Base-by-base conservation (phyloP, 2,888 invertebrate genomes). In the Elegia similella region DNA sequence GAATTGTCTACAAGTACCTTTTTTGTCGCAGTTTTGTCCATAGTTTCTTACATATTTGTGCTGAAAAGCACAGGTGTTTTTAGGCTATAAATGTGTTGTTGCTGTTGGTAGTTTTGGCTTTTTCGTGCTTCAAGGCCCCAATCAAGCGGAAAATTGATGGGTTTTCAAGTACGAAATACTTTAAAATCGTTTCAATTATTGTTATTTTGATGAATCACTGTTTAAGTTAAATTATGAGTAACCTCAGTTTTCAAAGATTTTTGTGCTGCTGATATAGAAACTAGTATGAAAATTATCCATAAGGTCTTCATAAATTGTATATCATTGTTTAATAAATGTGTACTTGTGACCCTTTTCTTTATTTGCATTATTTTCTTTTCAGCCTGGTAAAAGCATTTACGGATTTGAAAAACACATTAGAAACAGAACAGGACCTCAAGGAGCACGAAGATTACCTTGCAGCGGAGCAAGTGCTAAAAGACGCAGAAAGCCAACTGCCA, bases 351-450 rank as follows among this genome's bases (percentile, higher is more conserved):
- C 8, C 5, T 3, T 23, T 2, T 23, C 2, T 23, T 3, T 5
- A 34, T 10, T 34, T 34, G n/a, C 12, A 12, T 38, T 12, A 12
- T 38, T 38, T 60, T 13, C 8, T 29, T 86, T 80, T n/a, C 79
- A 94, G 94, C 73, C 81, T 95, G 62, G 92, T 92, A 46, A 95
- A 95, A 82, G 98, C 98, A 43, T 95, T 92, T 70, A 93, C 94
- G 43, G 96, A 97, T 62, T 92, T 98, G 50, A 94, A 95, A 75
- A 93, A 92, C 52, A 93, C 95, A 55, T 76, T 97, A 59, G 94
- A 95, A 59, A 93, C 93, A 1, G 97, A 97, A 78, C 88, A 92
- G 75, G 97, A 97, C 74, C 92, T 97, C n/a, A 93, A 94, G 74
- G 95, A 95, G 63, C 83, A 92, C 15, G 95, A 94, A 72, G 95